phyloP scores from a whole-genome alignment of 1,140 invertebrate species.

The Apis dorsata region DNA sequence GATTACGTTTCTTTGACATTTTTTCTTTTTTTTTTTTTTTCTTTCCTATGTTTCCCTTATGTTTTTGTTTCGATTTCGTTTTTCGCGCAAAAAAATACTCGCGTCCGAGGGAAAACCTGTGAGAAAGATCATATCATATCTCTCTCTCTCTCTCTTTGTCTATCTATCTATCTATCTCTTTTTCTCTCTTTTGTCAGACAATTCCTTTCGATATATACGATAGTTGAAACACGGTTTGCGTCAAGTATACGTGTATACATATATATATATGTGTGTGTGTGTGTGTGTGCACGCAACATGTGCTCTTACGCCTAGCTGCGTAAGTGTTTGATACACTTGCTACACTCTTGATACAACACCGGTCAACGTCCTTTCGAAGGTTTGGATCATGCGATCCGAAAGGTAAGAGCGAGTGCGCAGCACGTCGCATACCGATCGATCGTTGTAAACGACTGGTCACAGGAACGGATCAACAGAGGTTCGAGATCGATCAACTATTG shows the following conservation, averaged over 20 bases:
- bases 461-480: conserved; percentile 51
- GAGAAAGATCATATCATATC: neutral
- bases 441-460: conserved; percentile 59
- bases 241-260: neutral
- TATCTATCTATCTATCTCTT: neutral
- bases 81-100: neutral
- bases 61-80: neutral
- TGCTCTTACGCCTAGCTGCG: conserved; percentile 9
- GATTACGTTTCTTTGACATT: conserved; percentile 27
- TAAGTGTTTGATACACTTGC: conserved; percentile 40
- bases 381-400: conserved; percentile 68
- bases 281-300: neutral
- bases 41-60: neutral
- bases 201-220: neutral
- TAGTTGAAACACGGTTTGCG: neutral
- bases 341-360: conserved; percentile 50
- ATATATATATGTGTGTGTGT: neutral
- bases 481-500: neutral
- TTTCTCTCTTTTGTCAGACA: neutral
- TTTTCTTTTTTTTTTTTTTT: neutral
- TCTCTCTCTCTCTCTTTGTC: neutral
- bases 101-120: neutral
- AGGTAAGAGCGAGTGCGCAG: conserved; percentile 64
- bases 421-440: conserved; percentile 71
- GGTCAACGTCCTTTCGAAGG: conserved; percentile 77